phyloP scores from a whole-genome alignment of 2,113 vertebrate genomes.

The Zosterops lateralis region DNA sequence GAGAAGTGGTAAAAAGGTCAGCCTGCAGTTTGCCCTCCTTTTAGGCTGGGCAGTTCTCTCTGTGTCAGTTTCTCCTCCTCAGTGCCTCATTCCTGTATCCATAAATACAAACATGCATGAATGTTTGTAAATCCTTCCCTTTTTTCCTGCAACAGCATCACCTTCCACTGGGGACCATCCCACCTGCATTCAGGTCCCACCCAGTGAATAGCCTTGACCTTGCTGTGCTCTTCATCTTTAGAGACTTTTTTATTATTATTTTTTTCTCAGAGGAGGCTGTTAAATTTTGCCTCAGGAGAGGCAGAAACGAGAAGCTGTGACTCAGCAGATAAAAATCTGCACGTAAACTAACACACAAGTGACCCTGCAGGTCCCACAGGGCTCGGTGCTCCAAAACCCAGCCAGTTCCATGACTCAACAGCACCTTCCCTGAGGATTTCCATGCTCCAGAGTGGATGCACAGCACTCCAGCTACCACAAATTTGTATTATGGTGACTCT shows the following conservation, averaged over 20 bases:
- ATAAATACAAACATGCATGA: neutral
- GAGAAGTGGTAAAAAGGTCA: neutral
- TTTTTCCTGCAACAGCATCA: neutral
- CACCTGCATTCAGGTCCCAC: neutral
- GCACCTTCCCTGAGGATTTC: neutral
- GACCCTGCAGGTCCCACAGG: neutral
- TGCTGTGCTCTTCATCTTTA: neutral
- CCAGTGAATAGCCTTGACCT: neutral
- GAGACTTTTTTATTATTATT: neutral
- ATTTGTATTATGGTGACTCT: neutral
- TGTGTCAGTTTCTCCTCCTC: neutral
- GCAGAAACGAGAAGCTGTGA: neutral
- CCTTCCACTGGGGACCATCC: neutral
- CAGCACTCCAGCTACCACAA: neutral
- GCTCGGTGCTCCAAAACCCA: neutral
- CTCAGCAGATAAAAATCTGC: neutral
- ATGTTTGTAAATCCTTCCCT: neutral
- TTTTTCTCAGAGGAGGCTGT: neutral
- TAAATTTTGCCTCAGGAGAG: neutral
- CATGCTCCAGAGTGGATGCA: neutral
- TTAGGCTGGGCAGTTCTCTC: neutral
- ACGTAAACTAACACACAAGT: neutral
- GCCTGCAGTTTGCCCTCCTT: neutral
- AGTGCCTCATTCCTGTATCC: neutral
- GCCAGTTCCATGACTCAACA: neutral